Evolutionary conservation across 2,888 invertebrate genomes (phyloP), one percentile per base, ranked within the genome.

Genomic region (Timema podura): DNA sequence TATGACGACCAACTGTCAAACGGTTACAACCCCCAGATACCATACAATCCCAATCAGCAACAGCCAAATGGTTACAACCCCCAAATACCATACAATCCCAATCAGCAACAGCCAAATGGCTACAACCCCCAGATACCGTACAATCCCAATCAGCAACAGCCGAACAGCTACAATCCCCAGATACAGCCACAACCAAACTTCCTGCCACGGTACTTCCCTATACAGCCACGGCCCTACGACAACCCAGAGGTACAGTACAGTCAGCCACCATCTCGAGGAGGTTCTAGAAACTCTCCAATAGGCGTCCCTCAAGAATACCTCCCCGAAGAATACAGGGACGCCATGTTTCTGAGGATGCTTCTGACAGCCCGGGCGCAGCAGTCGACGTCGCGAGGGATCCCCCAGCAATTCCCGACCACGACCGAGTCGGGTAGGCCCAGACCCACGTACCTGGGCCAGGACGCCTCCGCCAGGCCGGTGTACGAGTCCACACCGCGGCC

Each of bases 271-370:
- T 15, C 68, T 15, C 65, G 47, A 6, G 61, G 10, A 45, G 10
- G 65, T 30, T 49, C 59, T n/a, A 9, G 57, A 45, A 68, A 65
- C 13, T 49, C 66, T 6, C 61, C 51, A 7, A 65, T 68, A 6
- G 67, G 67, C 30, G 59, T 65, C 15, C 70, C 71, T 15, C 67
- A 65, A 57, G 68, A 71, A 7, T 48, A 67, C 10, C 61, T 71
- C 44, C 71, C 73, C 11, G 70, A 69, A n/a, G 70, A 73, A 48
- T 71, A 73, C 65, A 51, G 73, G 44, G 73, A 73, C 11, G 73
- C 73, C 5, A 47, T 73, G 44, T 66, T 73, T 8, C 65, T 73
- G 59, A 64, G 71, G 30, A 73, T 73, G 73, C 47, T 73, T 16
- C 70, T 71, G 13, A 70, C 73, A 10, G 67, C 70, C 13, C 51